Evolutionary conservation across 2,888 invertebrate genomes (phyloP).

Genomic region (Latheticus oryzae): DNA sequence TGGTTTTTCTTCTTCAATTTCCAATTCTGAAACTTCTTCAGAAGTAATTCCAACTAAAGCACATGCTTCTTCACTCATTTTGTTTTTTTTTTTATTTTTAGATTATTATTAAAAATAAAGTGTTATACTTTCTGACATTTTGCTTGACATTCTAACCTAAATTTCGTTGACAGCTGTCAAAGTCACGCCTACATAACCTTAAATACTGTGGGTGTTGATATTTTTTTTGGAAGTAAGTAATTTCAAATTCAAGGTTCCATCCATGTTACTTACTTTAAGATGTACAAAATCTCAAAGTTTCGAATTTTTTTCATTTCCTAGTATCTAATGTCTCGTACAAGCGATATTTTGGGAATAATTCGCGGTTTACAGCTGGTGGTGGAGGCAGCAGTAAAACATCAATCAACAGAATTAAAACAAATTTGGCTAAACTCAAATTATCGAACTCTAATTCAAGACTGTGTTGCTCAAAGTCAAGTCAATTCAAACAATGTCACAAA

Average conservation of each 20-base stretch:
- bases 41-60: slow-evolving; percentile 10
- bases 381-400: slow-evolving; percentile 74
- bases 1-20: slow-evolving; percentile 15
- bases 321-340: slow-evolving; percentile 69
- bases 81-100: neutral
- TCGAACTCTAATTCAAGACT: slow-evolving; percentile 63
- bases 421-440: slow-evolving; percentile 80
- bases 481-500: slow-evolving; percentile 56
- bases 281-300: slow-evolving; percentile 7
- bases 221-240: neutral
- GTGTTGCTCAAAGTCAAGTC: slow-evolving; percentile 50
- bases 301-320: slow-evolving; percentile 27
- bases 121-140: no score
- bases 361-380: slow-evolving; percentile 77
- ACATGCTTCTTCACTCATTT: slow-evolving; percentile 65
- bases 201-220: slow-evolving; percentile 21
- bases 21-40: slow-evolving; percentile 12
- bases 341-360: slow-evolving; percentile 76
- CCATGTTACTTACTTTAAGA: no score
- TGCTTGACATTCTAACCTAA: slow-evolving; percentile 3
- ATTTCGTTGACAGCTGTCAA: slow-evolving; percentile 16
- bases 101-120: no score
- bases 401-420: slow-evolving; percentile 71
- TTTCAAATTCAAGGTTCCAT: no score
- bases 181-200: slow-evolving; percentile 20